Percentiles rank a stretch among this genome's conserved stretches.
Conservation (phyloP, 64 coral and sea anemone species). For the Orbicella faveolata region DNA sequence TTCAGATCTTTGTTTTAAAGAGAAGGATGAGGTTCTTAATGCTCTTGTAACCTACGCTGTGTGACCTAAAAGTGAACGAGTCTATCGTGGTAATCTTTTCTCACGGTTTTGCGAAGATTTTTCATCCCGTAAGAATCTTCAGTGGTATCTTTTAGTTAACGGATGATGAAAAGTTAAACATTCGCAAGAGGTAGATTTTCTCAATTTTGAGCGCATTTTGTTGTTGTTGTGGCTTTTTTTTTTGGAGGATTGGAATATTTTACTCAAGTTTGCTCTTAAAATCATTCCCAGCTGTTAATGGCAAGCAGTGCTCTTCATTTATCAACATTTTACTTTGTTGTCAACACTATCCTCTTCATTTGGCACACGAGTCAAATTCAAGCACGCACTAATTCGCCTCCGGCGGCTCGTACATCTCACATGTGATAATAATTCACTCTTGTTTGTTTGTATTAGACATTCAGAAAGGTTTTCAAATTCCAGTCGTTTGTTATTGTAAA, state of each 20-base stretch:
- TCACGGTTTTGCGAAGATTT: too few species aligned
- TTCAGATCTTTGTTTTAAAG: too few species aligned
- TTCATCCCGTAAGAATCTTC: too few species aligned
- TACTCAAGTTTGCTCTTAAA: neutral
- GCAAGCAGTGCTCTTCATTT: neutral
- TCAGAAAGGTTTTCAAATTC: constrained; percentile 13
- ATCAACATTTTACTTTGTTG: constrained; percentile 16
- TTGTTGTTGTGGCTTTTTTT: too few species aligned
- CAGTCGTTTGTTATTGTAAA: constrained; percentile 18
- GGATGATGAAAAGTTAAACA: too few species aligned
- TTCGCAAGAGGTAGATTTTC: too few species aligned
- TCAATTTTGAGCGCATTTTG: too few species aligned
- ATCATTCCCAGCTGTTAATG: neutral
- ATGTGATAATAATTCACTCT: constrained; percentile 31
- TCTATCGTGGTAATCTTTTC: too few species aligned
- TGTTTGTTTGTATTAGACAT: constrained; percentile 29
- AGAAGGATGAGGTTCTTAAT: too few species aligned
- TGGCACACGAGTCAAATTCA: neutral
- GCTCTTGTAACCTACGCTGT: too few species aligned
- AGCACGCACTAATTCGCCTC: neutral
- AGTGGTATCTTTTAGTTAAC: too few species aligned
- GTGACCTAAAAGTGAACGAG: too few species aligned
- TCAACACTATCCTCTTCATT: neutral
- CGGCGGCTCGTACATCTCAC: neutral
- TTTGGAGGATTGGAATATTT: neutral